Evolutionary conservation across 2,113 vertebrate genomes (phyloP), one percentile per base, ranked within the genome.

Genomic region (Pachypanchax playfairii): DNA sequence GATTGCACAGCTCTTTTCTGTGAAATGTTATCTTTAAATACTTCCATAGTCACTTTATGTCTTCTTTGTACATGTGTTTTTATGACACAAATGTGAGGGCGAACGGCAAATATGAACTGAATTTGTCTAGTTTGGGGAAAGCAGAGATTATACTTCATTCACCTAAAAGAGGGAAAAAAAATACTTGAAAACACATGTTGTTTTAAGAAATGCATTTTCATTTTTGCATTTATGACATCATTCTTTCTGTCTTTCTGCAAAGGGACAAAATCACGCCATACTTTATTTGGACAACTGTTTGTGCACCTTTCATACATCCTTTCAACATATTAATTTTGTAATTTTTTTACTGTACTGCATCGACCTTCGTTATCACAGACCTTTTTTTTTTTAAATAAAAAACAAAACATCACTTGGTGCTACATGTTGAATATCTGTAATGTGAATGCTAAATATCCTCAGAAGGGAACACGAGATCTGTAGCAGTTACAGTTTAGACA

Each of bases 381-480:
- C 87, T 83, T 88, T 91, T 89, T 86, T 92, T 92, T 93, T 6
- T 35, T n/a, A n/a, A n/a, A n/a, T n/a, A n/a, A n/a, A n/a, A n/a
- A n/a, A n/a, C 8, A 12, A 92, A 86, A 91, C 91, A 92, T 89
- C 92, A 90, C 91, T 89, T 95, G 97, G 97, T 98, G 96, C 96
- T 99, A 96, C 92, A 36, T 85, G 80, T 80, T 90, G 84, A 87
- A 84, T 82, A 91, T 91, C 91, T 85, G 89, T 95, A 98, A 97
- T 99, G 97, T 99, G 97, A 99, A 99, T 91, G 91, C 89, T 85
- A 86, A n/a, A 90, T 92, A 91, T 94, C 92, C 91, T 93, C 86
- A 70, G 84, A 90, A 86, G 84, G 85, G 88, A 92, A 92, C 88
- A 76, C 13, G 75, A 87, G 75, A 89, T 89, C 87, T 91, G 88